Conservation (phyloP, 92 coral and sea anemone species). For the Nematostella vectensis region DNA sequence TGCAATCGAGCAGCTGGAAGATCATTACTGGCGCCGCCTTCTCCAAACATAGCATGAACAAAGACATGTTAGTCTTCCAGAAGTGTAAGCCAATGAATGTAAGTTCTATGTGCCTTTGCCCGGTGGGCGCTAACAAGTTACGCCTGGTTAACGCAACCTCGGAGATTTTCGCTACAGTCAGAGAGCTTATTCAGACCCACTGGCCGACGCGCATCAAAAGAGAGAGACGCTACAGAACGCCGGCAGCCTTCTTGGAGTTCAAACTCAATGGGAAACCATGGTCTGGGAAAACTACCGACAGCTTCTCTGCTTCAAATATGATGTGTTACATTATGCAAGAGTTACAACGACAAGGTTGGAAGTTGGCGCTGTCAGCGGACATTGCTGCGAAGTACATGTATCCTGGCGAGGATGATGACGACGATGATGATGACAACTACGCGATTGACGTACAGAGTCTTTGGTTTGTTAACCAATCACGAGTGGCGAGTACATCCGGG, state of each 20-base stretch:
- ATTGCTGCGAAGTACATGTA: constrained; percentile 11
- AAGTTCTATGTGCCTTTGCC: not conserved
- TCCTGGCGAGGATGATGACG: constrained; percentile 8
- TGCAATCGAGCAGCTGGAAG: not conserved
- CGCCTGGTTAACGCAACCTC: not conserved
- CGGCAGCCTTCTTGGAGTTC: not conserved
- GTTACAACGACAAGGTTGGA: not conserved
- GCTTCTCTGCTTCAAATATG: not conserved
- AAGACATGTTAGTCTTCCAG: constrained; percentile 2
- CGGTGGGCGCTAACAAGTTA: not conserved
- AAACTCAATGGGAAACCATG: constrained; percentile 1
- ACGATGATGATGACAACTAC: constrained; percentile 5
- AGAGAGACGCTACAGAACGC: not conserved
- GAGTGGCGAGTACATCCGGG: not conserved
- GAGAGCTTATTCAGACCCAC: not conserved
- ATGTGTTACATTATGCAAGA: not conserved
- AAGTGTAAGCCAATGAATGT: not conserved
- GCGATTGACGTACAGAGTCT: not conserved
- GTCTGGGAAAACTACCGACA: constrained; percentile 1
- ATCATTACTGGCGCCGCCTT: not conserved
- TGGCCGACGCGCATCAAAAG: not conserved
- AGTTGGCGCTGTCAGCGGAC: not conserved
- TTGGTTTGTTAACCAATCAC: constrained; percentile 1
- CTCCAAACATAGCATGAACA: not conserved
- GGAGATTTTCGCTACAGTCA: not conserved